Conservation (phyloP, 2,888 invertebrate genomes). For the Endotricha flammealis region DNA sequence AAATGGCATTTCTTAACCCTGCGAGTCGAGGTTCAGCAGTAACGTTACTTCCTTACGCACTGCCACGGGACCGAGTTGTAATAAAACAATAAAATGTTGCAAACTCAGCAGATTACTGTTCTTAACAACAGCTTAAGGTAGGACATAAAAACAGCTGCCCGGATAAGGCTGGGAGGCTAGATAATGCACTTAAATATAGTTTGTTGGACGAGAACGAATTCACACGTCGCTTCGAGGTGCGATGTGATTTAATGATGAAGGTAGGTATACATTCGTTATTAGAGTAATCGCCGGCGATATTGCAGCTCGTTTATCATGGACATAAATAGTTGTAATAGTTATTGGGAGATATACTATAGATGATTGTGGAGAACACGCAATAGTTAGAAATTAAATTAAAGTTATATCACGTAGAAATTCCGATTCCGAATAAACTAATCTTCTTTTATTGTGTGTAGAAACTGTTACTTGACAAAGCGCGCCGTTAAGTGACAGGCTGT, state of each 20-base stretch:
- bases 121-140: constrained; percentile 32
- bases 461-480: no score
- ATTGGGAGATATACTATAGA: background rate
- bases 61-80: constrained; percentile 29
- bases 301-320: constrained; percentile 3
- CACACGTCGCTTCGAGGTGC: constrained; percentile 18
- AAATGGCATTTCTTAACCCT: constrained; percentile 58
- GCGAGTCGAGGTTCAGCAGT: constrained; percentile 40
- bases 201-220: constrained; percentile 12
- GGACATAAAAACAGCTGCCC: constrained; percentile 31
- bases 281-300: constrained; percentile 11
- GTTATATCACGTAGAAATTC: no score
- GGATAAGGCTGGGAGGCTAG: constrained; percentile 24
- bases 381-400: background rate
- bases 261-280: constrained; percentile 12
- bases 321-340: constrained; percentile 3
- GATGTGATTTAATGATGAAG: constrained; percentile 19
- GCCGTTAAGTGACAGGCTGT: no score
- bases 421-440: no score
- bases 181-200: constrained; percentile 28
- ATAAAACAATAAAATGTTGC: constrained; percentile 59
- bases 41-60: constrained; percentile 48
- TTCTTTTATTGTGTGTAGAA: no score
- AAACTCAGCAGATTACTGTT: constrained; percentile 46
- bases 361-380: background rate